Percentiles rank a stretch among this genome's conserved stretches.
Conservation (phyloP, 2,113 vertebrate genomes). For the Miniopterus natalensis region DNA sequence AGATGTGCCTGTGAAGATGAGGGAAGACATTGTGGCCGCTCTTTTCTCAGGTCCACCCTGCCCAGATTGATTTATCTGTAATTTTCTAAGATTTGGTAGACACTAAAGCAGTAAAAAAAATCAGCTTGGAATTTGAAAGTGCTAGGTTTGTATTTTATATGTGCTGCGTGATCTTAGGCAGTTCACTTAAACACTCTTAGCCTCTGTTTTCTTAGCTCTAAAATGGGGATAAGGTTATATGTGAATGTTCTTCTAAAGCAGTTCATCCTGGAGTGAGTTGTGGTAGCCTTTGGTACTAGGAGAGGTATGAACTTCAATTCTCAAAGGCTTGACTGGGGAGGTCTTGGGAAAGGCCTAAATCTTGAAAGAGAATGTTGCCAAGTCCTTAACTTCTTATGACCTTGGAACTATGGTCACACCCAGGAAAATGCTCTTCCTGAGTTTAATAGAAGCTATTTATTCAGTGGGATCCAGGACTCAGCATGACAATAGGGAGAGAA, state of each 20-base stretch:
- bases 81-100: not conserved
- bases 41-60: not conserved
- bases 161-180: not conserved
- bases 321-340: not conserved
- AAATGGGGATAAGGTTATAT: not conserved
- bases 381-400: not conserved
- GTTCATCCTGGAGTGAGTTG: not conserved
- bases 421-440: not conserved
- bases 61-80: not conserved
- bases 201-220: not conserved
- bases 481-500: not conserved
- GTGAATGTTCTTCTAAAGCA: not conserved
- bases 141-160: slow-evolving; percentile 1
- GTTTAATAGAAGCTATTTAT: not conserved
- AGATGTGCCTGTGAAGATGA: not conserved
- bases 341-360: not conserved
- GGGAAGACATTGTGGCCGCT: not conserved
- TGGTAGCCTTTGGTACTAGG: not conserved
- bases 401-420: not conserved
- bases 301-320: not conserved
- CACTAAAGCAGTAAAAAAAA: not conserved
- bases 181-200: not conserved
- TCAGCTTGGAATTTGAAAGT: slow-evolving; percentile 29
- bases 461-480: not conserved
- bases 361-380: not conserved